phyloP scores from a whole-genome alignment of 1,140 invertebrate species.

The Musca vetustissima region DNA sequence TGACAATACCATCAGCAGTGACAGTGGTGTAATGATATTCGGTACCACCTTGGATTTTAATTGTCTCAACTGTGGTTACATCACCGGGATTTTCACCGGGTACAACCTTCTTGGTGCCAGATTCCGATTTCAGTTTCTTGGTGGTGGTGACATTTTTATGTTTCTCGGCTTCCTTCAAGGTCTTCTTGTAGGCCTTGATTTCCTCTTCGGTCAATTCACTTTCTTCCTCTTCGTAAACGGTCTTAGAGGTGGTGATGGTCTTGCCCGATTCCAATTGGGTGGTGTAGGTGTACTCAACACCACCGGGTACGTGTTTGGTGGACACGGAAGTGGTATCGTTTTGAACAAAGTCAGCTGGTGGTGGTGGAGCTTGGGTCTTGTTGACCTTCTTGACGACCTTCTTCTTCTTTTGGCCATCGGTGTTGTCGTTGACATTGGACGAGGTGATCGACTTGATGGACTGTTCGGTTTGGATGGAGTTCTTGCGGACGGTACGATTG shows the following conservation, averaged over 20 bases:
- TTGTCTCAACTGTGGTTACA: slow-evolving; percentile 53
- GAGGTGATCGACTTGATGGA: slow-evolving; percentile 41
- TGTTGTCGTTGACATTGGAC: slow-evolving; percentile 30
- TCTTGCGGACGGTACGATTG: slow-evolving; percentile 51
- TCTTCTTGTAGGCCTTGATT: slow-evolving; percentile 51
- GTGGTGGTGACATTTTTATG: slow-evolving; percentile 51
- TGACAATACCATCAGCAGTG: slow-evolving; percentile 51
- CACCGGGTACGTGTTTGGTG: slow-evolving; percentile 49
- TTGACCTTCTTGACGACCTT: slow-evolving; percentile 51
- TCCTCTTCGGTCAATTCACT: slow-evolving; percentile 52
- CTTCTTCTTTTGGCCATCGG: slow-evolving; percentile 37
- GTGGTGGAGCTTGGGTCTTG: slow-evolving; percentile 47
- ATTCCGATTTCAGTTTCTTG: slow-evolving; percentile 51
- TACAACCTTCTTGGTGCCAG: slow-evolving; percentile 53
- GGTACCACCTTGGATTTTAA: slow-evolving; percentile 52
- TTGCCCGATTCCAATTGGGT: slow-evolving; percentile 51
- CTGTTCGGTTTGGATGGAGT: slow-evolving; percentile 48
- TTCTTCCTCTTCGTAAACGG: slow-evolving; percentile 53
- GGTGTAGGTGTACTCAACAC: slow-evolving; percentile 50
- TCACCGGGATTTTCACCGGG: slow-evolving; percentile 52
- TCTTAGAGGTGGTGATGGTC: slow-evolving; percentile 53
- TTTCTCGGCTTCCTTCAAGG: slow-evolving; percentile 53
- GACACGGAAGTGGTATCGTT: slow-evolving; percentile 52
- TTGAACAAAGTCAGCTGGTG: slow-evolving; percentile 50
- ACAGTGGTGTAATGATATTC: slow-evolving; percentile 54